Percentiles rank a stretch among this genome's conserved stretches.
Evolutionary conservation across 2,113 vertebrate genomes (phyloP).

Genomic region (Cyrtonyx montezumae): DNA sequence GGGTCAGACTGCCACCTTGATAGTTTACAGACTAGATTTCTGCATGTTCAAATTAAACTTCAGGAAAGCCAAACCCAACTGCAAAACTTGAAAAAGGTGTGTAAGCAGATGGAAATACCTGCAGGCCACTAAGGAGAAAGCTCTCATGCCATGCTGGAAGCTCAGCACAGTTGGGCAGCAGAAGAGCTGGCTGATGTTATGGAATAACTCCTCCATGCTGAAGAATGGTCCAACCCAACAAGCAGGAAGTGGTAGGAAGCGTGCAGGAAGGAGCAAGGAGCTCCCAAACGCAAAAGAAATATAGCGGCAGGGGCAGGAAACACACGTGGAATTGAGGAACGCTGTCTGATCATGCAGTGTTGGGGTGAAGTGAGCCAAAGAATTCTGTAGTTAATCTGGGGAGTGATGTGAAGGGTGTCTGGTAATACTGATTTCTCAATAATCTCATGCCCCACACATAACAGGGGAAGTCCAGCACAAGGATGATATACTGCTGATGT

Average conservation of each 20-base stretch:
- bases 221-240: background rate
- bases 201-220: background rate
- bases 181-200: background rate
- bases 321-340: background rate
- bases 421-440: fast-evolving
- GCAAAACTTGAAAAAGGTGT: background rate
- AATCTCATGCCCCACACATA: background rate
- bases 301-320: background rate
- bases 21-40: background rate
- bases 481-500: background rate
- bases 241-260: background rate
- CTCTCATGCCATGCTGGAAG: background rate
- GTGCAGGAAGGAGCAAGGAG: fast-evolving
- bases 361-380: background rate
- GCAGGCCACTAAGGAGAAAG: fast-evolving
- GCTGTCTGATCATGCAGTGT: background rate
- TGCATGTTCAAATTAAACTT: fast-evolving
- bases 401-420: background rate
- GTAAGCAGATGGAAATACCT: fast-evolving
- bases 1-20: background rate
- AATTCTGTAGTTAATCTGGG: background rate
- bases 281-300: background rate
- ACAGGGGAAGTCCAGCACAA: background rate
- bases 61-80: background rate
- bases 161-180: background rate